These are phyloP conservation scores for Lacanobia wlatinum DNA, from an alignment of 2,888 invertebrate genomes.

Conservation along the genomic window DNA sequence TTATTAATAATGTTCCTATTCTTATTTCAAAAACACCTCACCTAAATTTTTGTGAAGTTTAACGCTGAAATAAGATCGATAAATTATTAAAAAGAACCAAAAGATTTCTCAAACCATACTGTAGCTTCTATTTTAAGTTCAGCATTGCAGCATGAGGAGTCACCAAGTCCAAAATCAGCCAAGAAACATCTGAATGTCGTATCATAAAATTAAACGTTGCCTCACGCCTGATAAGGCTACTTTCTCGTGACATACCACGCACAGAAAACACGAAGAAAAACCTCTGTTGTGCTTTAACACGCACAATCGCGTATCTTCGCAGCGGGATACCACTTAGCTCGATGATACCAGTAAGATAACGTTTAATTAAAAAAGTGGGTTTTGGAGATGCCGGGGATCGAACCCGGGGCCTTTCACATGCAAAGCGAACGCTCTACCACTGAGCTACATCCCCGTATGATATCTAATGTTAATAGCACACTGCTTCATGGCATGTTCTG, in stretches of 20 bases:
- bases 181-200: slow-evolving; percentile 36
- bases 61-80: too few relatives aligned
- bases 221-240: slow-evolving; percentile 29
- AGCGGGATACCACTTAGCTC: slow-evolving; percentile 31
- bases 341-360: neutral
- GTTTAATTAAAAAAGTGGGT: slow-evolving; percentile 11
- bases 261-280: slow-evolving; percentile 26
- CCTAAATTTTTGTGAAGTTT: too few relatives aligned
- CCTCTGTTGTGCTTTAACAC: neutral
- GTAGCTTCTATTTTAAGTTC: too few relatives aligned
- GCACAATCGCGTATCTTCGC: slow-evolving; percentile 25
- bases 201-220: slow-evolving; percentile 29
- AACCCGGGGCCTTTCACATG: slow-evolving; percentile 99
- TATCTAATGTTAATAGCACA: too few relatives aligned
- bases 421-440: slow-evolving; percentile 99
- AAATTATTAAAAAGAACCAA: too few relatives aligned
- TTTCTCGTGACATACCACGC: slow-evolving; percentile 17
- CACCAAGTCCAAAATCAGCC: slow-evolving; percentile 10
- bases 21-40: too few relatives aligned
- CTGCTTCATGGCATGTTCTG: too few relatives aligned
- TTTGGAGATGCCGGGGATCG: slow-evolving; percentile 98
- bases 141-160: too few relatives aligned
- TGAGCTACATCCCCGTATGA: slow-evolving; percentile 94
- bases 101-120: too few relatives aligned
- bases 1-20: too few relatives aligned